Percentiles rank a stretch among this genome's conserved stretches.
Conservation (phyloP, 2,113 vertebrate genomes). For the Phycodurus eques region DNA sequence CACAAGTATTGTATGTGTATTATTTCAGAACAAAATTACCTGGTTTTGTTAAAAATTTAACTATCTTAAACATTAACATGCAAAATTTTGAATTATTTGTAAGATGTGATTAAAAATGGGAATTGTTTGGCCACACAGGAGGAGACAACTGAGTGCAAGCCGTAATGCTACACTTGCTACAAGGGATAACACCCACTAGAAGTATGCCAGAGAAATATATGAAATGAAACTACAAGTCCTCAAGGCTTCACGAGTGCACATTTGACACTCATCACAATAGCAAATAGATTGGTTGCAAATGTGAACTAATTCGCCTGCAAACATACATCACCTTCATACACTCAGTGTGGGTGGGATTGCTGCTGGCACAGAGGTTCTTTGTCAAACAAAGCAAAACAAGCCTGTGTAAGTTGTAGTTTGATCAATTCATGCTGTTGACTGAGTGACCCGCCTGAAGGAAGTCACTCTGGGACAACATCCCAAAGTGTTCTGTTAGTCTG, state of each 20-base stretch:
- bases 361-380: slow-evolving; percentile 32
- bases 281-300: slow-evolving; percentile 29
- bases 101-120: background rate
- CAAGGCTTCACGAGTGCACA: slow-evolving; percentile 25
- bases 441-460: slow-evolving; percentile 12
- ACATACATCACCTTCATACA: slow-evolving; percentile 5
- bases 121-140: background rate
- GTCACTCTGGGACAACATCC: slow-evolving; percentile 22
- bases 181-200: background rate
- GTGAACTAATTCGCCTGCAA: slow-evolving; percentile 17
- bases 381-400: slow-evolving; percentile 34
- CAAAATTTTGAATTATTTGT: no score
- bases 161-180: background rate
- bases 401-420: slow-evolving; percentile 41
- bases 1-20: no score
- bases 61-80: no score
- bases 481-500: background rate
- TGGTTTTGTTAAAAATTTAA: background rate
- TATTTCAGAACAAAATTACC: background rate
- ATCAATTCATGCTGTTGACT: slow-evolving; percentile 44
- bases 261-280: slow-evolving; percentile 34
- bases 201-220: background rate
- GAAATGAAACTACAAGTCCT: slow-evolving; percentile 4
- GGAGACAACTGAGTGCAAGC: background rate
- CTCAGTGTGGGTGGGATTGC: slow-evolving; percentile 48